Evolutionary conservation across 2,113 vertebrate species (phyloP).

Genomic region (Clinocottus analis): DNA sequence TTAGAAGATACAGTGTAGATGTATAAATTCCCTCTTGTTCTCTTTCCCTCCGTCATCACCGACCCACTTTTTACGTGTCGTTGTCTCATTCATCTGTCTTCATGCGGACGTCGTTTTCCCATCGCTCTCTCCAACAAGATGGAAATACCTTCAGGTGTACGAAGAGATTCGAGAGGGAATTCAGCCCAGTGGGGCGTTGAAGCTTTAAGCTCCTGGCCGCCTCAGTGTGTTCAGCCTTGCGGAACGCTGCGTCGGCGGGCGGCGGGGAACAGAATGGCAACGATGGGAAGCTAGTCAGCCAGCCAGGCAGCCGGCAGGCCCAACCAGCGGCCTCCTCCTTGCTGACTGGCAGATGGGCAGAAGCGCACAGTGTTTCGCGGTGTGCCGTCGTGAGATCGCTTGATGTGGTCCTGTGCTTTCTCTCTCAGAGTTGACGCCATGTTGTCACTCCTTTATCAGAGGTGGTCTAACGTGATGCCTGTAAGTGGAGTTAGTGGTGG

Average conservation of each 20-base stretch:
- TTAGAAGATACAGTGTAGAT: neutral
- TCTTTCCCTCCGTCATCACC: conserved; percentile 25
- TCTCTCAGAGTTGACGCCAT: conserved; percentile 11
- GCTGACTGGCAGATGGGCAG: conserved; percentile 62
- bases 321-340: conserved; percentile 30
- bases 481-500: conserved; percentile 53
- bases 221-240: conserved; percentile 58
- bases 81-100: conserved; percentile 48
- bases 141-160: conserved; percentile 59
- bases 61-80: conserved; percentile 52
- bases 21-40: conserved; percentile 15
- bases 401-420: conserved; percentile 10
- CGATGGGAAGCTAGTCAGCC: conserved; percentile 31
- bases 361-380: conserved; percentile 23
- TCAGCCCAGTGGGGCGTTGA: conserved; percentile 40
- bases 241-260: conserved; percentile 55
- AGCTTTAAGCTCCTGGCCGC: conserved; percentile 58
- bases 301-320: conserved; percentile 39
- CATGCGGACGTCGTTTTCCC: conserved; percentile 4
- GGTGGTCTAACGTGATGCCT: conserved; percentile 40
- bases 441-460: conserved; percentile 42
- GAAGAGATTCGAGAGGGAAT: conserved; percentile 49
- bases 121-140: conserved; percentile 17
- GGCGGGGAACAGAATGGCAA: conserved; percentile 43
- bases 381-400: conserved; percentile 54